Evolutionary conservation across 2,797 vertebrate species (phyloP).

Genomic region (Chiroxiphia lanceolata): DNA sequence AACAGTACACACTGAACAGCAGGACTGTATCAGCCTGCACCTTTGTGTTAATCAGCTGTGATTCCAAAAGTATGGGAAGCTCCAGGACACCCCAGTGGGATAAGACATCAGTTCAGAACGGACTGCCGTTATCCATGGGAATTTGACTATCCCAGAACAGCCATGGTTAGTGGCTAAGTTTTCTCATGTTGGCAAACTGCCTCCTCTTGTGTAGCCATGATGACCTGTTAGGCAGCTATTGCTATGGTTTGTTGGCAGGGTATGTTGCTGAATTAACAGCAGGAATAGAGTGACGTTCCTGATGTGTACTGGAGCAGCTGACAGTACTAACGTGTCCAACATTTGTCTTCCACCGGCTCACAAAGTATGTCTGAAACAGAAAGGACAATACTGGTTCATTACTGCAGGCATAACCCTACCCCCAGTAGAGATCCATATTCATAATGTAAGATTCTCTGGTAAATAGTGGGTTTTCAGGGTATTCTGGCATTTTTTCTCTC

Average conservation of each 20-base stretch:
- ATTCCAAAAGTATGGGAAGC: not conserved
- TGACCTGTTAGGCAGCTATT: not conserved
- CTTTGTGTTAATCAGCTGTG: not conserved
- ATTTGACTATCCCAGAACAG: not conserved
- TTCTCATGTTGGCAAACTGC: not conserved
- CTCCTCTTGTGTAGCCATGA: not conserved
- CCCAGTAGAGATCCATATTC: not conserved
- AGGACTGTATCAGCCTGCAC: not conserved
- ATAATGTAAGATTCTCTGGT: not conserved
- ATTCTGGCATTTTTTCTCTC: not conserved
- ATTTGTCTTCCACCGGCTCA: slow-evolving; percentile 24
- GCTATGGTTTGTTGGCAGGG: not conserved
- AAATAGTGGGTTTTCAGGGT: not conserved
- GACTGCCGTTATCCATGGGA: not conserved
- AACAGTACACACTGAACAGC: not conserved
- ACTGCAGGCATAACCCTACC: not conserved
- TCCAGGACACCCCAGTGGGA: not conserved
- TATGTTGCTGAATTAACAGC: not conserved
- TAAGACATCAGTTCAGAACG: not conserved
- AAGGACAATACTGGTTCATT: not conserved
- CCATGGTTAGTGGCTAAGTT: not conserved
- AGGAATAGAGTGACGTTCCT: not conserved
- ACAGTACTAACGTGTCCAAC: not conserved
- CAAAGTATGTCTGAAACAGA: not conserved
- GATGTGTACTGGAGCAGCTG: not conserved